Conservation (phyloP, 2,797 vertebrate species). For the Sebastes jordani region DNA sequence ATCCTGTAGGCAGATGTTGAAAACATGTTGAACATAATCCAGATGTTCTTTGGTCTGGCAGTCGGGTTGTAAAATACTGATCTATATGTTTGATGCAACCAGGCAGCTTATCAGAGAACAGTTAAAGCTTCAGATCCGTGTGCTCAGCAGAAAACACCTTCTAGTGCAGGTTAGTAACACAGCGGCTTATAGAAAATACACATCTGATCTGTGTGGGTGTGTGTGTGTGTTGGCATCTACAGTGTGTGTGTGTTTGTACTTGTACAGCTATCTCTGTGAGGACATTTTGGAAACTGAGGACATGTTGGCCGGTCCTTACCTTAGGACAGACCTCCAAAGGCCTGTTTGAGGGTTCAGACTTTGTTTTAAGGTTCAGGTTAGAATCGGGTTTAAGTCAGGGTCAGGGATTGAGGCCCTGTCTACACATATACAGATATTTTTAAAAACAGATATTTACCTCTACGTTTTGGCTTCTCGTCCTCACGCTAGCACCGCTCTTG, state of each 20-base stretch:
- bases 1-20: background rate
- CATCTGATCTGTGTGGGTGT: background rate
- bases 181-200: background rate
- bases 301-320: too few relatives aligned
- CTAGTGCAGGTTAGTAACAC: slow-evolving; percentile 32
- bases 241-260: too few relatives aligned
- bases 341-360: too few relatives aligned
- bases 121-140: background rate
- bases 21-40: background rate
- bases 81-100: background rate
- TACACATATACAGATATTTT: background rate
- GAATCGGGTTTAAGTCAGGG: too few relatives aligned
- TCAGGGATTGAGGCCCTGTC: too few relatives aligned
- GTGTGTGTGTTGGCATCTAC: background rate
- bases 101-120: background rate
- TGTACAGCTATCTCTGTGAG: too few relatives aligned
- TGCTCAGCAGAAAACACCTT: slow-evolving; percentile 1
- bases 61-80: background rate
- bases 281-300: background rate
- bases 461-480: too few relatives aligned
- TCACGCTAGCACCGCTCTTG: too few relatives aligned
- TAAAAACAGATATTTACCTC: background rate
- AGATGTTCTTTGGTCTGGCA: background rate
- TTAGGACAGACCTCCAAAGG: background rate
- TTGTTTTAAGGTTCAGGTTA: too few relatives aligned